Percentiles rank a stretch among this genome's conserved stretches.
phyloP scores from a whole-genome alignment of 2,888 invertebrate species.

The Cosmorhoe ocellata region DNA sequence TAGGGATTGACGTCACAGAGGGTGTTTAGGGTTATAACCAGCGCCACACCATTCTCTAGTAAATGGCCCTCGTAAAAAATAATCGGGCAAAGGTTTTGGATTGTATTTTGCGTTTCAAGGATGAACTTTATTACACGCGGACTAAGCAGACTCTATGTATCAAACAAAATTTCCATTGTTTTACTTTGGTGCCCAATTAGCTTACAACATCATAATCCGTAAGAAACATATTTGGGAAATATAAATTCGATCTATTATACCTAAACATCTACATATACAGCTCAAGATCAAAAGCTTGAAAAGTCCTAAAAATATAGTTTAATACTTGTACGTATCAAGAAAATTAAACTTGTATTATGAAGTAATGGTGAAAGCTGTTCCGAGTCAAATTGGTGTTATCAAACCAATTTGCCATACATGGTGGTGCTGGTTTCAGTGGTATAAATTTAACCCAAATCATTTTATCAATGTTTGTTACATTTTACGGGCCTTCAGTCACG shows the following conservation, averaged over 20 bases:
- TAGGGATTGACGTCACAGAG: conserved; percentile 24
- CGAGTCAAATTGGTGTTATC: conserved; percentile 3
- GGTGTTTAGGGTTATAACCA: conserved; percentile 19
- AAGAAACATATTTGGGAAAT: no score
- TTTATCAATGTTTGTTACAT: conserved; percentile 20
- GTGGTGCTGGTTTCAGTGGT: conserved; percentile 6
- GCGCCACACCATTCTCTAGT: conserved; percentile 11
- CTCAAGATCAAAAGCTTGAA: no score
- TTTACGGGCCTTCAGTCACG: conserved; percentile 16
- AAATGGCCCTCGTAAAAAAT: conserved; percentile 29
- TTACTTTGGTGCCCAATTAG: background rate
- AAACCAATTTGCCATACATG: background rate
- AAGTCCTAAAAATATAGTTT: no score
- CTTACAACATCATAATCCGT: background rate
- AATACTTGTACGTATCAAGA: no score
- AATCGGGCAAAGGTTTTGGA: conserved; percentile 25
- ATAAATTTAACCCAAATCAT: conserved; percentile 11
- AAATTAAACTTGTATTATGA: no score
- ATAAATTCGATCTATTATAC: no score
- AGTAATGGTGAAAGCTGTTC: background rate
- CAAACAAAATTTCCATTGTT: background rate
- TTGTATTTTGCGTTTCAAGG: conserved; percentile 4
- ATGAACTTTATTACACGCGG: background rate
- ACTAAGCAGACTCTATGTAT: background rate
- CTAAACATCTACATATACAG: no score